phyloP scores from a whole-genome alignment of 1,140 invertebrate genomes.

The Drosophila nikananu region DNA sequence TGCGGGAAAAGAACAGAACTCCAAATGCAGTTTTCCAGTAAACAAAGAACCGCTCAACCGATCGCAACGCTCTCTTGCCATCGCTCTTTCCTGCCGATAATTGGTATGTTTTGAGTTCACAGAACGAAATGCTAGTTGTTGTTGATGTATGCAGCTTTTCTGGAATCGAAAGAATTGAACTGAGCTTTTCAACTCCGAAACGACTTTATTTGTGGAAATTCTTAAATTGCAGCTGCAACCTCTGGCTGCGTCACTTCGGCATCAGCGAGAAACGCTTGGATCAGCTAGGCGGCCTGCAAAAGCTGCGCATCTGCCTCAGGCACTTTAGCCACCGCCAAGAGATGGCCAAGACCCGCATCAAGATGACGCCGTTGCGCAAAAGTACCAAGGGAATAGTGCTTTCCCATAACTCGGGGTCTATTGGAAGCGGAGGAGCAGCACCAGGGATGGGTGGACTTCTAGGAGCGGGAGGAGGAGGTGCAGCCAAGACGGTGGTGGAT shows the following conservation, averaged over 20 bases:
- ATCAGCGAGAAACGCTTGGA: constrained; percentile 57
- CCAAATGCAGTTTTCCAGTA: constrained; percentile 67
- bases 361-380: constrained; percentile 75
- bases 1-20: constrained; percentile 68
- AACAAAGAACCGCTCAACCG: constrained; percentile 77
- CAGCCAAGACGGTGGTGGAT: constrained; percentile 53
- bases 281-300: constrained; percentile 67
- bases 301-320: constrained; percentile 72
- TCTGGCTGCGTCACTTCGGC: constrained; percentile 68
- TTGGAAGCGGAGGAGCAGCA: neutral
- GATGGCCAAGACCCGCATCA: constrained; percentile 83
- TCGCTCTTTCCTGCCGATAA: constrained; percentile 5
- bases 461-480: constrained; percentile 14
- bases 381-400: constrained; percentile 51
- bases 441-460: neutral
- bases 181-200: constrained; percentile 3
- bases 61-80: constrained; percentile 59
- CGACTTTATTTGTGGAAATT: constrained; percentile 7
- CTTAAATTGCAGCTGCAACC: constrained; percentile 63
- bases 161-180: constrained; percentile 3
- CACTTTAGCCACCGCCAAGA: constrained; percentile 65
- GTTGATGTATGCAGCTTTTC: neutral
- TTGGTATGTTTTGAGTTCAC: constrained; percentile 27
- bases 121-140: neutral
- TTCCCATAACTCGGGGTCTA: constrained; percentile 7